Base-by-base conservation (phyloP, 2,797 vertebrate species). In the Myotis myotis region DNA sequence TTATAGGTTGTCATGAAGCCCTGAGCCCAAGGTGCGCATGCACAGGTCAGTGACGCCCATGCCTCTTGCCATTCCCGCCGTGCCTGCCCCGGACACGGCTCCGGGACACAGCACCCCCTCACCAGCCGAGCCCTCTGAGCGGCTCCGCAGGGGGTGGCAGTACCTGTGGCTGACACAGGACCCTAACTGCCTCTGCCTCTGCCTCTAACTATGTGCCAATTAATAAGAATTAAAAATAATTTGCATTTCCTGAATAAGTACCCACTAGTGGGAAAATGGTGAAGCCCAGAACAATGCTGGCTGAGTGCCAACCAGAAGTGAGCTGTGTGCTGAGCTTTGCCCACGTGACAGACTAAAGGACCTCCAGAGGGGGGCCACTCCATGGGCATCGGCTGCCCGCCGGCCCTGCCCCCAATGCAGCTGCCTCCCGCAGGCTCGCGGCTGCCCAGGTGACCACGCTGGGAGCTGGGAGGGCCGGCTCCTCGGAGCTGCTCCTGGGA, bases 191-290 rank as follows among this genome's bases (percentile, higher is more conserved):
- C 44, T 74, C 71, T 53, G 70, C 38, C 44, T 74, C 71, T 53
- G 74, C 51, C 28, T 94, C 62, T 49, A 57, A 51, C 83, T 80
- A 36, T 10, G 44, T 44, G 47, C 41, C 33, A 75, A 84, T 53
- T 49, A 74, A 36, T 51, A 49, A 93, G 55, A 93, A 84, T 80
- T 70, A 47, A 89, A 89, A 71, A 80, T 79, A 85, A 83, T 82
- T 47, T 41, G 28, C 55, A 62, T 53, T 83, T 57, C 74, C 47
- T 53, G 57, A 94, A 91, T 68, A 76, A 80, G 74, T 51, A 81
- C 2, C 28, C 13, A 60, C 23, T 22, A 13, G 55, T 1, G 3
- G 28, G 22, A 72, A 96, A 66, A 71, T 15, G 3, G 60, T 17
- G 8, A 53, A 36, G 33, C 41, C 17, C 33, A 71, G 25, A 78